A percentile compares a stretch with the other conserved stretches of the same genome.
Evolutionary conservation across 2,888 invertebrate species (phyloP).

Genomic region (Eristalis pertinax): DNA sequence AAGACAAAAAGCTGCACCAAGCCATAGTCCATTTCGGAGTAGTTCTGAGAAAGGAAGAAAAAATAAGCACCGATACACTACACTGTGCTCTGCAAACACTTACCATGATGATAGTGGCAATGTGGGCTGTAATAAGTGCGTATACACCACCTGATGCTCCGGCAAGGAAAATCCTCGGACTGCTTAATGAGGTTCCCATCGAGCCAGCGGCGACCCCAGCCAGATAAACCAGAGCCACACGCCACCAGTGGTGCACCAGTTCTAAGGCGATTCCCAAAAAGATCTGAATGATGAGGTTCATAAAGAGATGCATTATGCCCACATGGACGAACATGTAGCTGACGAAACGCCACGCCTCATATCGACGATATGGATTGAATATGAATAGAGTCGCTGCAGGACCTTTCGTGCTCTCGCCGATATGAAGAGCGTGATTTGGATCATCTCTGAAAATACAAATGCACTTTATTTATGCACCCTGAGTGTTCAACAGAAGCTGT

Average conservation of each 20-base stretch:
- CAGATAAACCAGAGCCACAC: conserved; percentile 91
- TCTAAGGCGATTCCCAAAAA: conserved; percentile 96
- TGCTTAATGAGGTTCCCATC: conserved; percentile 90
- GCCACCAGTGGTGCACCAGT: conserved; percentile 98
- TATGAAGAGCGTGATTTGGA: conserved; percentile 77
- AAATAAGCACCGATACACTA: too few relatives aligned
- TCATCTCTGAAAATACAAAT: conserved; percentile 77
- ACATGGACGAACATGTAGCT: conserved; percentile 98
- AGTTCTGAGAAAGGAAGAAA: conserved; percentile 86
- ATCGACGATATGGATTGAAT: conserved; percentile 92
- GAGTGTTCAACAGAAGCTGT: background rate
- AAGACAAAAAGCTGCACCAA: conserved; percentile 92
- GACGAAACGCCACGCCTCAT: conserved; percentile 95
- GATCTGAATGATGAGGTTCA: conserved; percentile 95
- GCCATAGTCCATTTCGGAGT: conserved; percentile 98
- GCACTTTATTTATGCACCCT: background rate
- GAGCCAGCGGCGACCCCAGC: conserved; percentile 94
- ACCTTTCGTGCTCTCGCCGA: conserved; percentile 84
- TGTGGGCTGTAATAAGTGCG: conserved; percentile 95
- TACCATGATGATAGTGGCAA: conserved; percentile 93
- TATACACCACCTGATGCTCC: conserved; percentile 98
- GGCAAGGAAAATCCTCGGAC: conserved; percentile 90
- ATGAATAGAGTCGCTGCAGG: conserved; percentile 92
- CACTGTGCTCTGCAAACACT: conserved; percentile 16
- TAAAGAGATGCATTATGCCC: conserved; percentile 92